A percentile compares a stretch with the other conserved stretches of the same genome.
Evolutionary conservation across 2,797 vertebrate genomes (phyloP).

Genomic region (Hemitrygon akajei): DNA sequence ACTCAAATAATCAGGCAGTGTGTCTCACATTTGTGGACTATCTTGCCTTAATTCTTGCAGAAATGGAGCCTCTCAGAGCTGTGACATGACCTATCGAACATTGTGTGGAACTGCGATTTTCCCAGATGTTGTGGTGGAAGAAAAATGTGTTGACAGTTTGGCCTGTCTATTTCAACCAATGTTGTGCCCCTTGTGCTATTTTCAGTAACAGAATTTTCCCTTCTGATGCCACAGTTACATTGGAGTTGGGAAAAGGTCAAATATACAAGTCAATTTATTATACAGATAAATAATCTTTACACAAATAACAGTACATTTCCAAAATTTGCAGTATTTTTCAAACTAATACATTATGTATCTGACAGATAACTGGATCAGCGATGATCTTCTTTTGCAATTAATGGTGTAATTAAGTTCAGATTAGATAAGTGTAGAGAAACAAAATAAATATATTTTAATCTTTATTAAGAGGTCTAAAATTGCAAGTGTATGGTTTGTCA

Average conservation of each 20-base stretch:
- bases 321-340: neutral
- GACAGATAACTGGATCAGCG: neutral
- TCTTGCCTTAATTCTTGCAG: neutral
- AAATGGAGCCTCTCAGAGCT: neutral
- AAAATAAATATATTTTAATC: neutral
- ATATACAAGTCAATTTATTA: slow-evolving; percentile 8
- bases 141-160: neutral
- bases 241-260: neutral
- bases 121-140: neutral
- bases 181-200: slow-evolving; percentile 4
- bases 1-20: no score
- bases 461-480: neutral
- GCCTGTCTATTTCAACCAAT: neutral
- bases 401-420: neutral
- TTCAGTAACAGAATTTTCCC: neutral
- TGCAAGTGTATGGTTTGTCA: neutral
- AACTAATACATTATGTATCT: neutral
- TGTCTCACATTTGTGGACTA: no score
- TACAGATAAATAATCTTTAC: neutral
- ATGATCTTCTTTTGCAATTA: neutral
- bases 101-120: neutral
- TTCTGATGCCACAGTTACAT: neutral
- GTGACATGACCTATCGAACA: neutral
- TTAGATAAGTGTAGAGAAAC: neutral
- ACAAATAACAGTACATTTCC: neutral